A percentile compares a stretch with the other conserved stretches of the same genome.
Evolutionary conservation across 2,888 invertebrate species (phyloP).

Genomic region (Heteromurus nitidus): DNA sequence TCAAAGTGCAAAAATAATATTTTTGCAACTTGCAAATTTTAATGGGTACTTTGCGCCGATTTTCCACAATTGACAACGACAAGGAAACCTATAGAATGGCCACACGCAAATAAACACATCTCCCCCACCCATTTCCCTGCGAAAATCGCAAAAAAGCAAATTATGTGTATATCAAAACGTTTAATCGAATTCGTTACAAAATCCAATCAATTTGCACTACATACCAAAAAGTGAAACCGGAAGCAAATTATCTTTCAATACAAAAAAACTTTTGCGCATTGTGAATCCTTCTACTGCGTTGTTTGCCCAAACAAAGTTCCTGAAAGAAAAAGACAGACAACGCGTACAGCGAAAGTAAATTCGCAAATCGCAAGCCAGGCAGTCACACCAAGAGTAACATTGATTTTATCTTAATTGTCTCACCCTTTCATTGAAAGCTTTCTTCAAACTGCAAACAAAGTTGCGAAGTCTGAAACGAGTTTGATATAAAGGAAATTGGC

Average conservation of each 20-base stretch:
- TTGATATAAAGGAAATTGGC: too few relatives aligned
- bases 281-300: too few relatives aligned
- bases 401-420: not conserved
- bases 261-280: too few relatives aligned
- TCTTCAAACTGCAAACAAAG: not conserved
- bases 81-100: not conserved
- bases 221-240: conserved; percentile 47
- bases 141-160: too few relatives aligned
- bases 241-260: conserved; percentile 4
- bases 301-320: too few relatives aligned
- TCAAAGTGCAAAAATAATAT: conserved; percentile 40
- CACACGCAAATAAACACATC: not conserved
- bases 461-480: too few relatives aligned
- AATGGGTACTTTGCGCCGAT: not conserved
- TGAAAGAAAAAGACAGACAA: not conserved
- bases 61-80: not conserved
- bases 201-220: conserved; percentile 12
- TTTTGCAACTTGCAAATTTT: conserved; percentile 52
- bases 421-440: not conserved
- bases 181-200: conserved; percentile 38
- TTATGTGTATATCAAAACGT: too few relatives aligned
- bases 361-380: not conserved
- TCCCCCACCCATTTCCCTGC: not conserved
- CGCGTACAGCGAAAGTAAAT: not conserved
- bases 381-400: not conserved